Evolutionary conservation across 2,113 vertebrate genomes (phyloP).

Genomic region (Rhinopithecus roxellana): DNA sequence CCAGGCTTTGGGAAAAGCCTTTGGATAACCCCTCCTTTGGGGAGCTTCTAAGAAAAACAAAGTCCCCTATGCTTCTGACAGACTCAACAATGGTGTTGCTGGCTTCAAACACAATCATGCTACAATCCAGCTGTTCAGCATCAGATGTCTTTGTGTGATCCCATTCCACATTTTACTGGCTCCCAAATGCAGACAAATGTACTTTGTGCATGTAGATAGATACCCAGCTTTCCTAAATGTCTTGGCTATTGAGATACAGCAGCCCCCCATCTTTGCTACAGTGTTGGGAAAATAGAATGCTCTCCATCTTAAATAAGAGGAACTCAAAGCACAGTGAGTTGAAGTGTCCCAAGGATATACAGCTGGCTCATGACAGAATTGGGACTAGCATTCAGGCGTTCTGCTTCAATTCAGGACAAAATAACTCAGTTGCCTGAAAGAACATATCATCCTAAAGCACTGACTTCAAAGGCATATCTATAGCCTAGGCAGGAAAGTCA

Average conservation of each 20-base stretch:
- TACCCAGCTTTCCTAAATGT: slow-evolving; percentile 22
- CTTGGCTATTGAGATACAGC: slow-evolving; percentile 25
- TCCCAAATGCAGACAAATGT: slow-evolving; percentile 47
- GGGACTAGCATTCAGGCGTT: neutral
- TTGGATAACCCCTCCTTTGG: slow-evolving; percentile 46
- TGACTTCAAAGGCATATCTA: neutral
- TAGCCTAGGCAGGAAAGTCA: neutral
- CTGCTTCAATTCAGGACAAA: slow-evolving; percentile 31
- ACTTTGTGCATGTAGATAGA: slow-evolving; percentile 45
- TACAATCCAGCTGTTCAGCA: slow-evolving; percentile 62
- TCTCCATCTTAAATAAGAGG: slow-evolving; percentile 24
- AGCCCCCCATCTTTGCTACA: neutral
- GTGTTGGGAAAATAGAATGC: slow-evolving; percentile 36
- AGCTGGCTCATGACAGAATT: neutral
- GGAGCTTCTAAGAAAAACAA: slow-evolving; percentile 55
- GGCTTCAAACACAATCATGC: slow-evolving; percentile 37
- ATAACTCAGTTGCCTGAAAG: neutral
- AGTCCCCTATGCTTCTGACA: slow-evolving; percentile 46
- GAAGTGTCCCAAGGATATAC: neutral
- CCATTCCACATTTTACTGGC: slow-evolving; percentile 45
- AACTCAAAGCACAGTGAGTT: neutral
- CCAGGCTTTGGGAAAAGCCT: slow-evolving; percentile 46
- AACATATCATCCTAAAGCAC: neutral
- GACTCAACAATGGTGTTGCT: slow-evolving; percentile 38
- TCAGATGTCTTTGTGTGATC: slow-evolving; percentile 58